Conservation (phyloP, 2,113 vertebrate species). For the Chamaea fasciata region DNA sequence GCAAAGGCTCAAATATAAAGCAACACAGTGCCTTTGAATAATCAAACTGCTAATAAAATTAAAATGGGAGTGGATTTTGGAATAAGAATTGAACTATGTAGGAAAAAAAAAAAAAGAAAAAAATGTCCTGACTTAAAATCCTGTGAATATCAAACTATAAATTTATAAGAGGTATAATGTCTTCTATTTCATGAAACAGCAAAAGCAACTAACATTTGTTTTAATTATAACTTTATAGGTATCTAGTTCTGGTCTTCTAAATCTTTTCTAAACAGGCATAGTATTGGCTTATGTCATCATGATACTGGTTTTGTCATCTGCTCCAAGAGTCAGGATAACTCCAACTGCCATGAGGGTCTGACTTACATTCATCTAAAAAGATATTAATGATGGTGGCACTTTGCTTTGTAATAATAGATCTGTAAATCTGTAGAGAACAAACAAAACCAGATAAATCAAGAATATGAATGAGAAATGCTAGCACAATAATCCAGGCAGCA, state of each 20-base stretch:
- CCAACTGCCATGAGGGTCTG: neutral
- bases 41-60: neutral
- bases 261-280: neutral
- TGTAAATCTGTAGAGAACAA: neutral
- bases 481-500: neutral
- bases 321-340: neutral
- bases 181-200: neutral
- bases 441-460: neutral
- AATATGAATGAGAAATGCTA: neutral
- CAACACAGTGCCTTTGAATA: neutral
- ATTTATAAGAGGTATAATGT: neutral
- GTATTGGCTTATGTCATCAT: neutral
- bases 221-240: neutral
- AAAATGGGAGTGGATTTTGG: neutral
- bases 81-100: neutral
- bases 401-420: neutral
- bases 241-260: neutral
- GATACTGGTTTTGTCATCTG: neutral
- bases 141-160: neutral
- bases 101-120: neutral
- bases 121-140: neutral
- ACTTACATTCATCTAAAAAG: neutral
- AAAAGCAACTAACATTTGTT: neutral
- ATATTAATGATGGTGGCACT: neutral
- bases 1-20: neutral